These are phyloP conservation scores for Pseudoatta argentina DNA, from an alignment of 1,140 invertebrate species.

Conservation along the genomic window DNA sequence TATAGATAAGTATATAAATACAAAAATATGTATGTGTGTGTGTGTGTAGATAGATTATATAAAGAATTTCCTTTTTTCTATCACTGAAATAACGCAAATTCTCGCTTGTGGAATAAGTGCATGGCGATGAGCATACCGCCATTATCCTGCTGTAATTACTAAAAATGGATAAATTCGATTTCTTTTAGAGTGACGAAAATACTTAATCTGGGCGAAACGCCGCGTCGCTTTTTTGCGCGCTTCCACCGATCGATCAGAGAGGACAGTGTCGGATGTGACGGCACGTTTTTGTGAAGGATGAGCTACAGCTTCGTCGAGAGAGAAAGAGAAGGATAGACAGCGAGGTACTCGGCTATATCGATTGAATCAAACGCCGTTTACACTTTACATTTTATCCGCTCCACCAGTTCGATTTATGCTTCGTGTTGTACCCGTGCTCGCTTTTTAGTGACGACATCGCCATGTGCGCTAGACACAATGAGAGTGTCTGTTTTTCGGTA, in stretches of 20 bases:
- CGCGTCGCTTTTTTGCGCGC: slow-evolving; percentile 38
- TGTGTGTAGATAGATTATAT: too few relatives aligned
- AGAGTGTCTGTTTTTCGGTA: slow-evolving; percentile 66
- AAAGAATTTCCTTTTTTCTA: background rate
- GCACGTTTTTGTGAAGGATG: slow-evolving; percentile 56
- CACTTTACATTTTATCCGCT: slow-evolving; percentile 31
- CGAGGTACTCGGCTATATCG: slow-evolving; percentile 33
- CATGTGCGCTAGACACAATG: background rate
- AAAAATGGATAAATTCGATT: slow-evolving; percentile 41
- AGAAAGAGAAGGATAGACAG: background rate
- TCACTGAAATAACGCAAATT: background rate
- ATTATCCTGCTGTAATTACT: slow-evolving; percentile 8
- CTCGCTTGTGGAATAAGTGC: background rate
- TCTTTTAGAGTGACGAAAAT: slow-evolving; percentile 30
- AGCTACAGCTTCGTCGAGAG: slow-evolving; percentile 28
- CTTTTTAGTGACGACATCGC: slow-evolving; percentile 10
- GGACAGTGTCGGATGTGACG: slow-evolving; percentile 47
- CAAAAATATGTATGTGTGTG: too few relatives aligned
- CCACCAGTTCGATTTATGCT: slow-evolving; percentile 25
- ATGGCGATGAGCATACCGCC: background rate
- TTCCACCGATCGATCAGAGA: slow-evolving; percentile 46
- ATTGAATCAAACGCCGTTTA: slow-evolving; percentile 56
- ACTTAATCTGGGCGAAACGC: slow-evolving; percentile 19
- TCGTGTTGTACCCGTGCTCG: slow-evolving; percentile 23
- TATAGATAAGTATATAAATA: too few relatives aligned